A percentile compares a stretch with the other conserved stretches of the same genome.
Conservation (phyloP, 2,888 invertebrate genomes). For the Carterocephalus palaemon region DNA sequence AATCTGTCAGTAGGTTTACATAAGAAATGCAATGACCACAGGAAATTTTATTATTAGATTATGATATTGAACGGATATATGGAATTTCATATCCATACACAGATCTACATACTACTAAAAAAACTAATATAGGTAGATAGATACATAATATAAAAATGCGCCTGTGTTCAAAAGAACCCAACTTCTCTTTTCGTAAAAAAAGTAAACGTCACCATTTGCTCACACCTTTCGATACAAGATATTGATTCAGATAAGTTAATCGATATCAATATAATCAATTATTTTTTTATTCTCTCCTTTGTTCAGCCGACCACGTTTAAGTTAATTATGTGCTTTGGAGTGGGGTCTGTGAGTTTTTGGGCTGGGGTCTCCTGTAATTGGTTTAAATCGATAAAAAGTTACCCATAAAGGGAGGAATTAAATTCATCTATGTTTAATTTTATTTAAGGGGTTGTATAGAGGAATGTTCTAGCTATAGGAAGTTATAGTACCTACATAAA, state of each 20-base stretch:
- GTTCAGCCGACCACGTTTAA: slow-evolving; percentile 38
- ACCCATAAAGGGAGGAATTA: slow-evolving; percentile 13
- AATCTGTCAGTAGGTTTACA: too few relatives aligned
- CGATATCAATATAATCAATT: slow-evolving; percentile 47
- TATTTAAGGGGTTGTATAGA: neutral
- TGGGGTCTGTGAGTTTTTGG: slow-evolving; percentile 39
- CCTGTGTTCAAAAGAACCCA: too few relatives aligned
- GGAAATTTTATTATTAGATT: too few relatives aligned
- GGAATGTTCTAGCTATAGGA: too few relatives aligned
- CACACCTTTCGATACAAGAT: slow-evolving; percentile 44
- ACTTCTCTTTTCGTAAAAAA: too few relatives aligned
- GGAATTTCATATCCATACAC: too few relatives aligned
- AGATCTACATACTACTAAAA: too few relatives aligned
- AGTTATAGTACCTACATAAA: too few relatives aligned
- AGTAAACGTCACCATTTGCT: slow-evolving; percentile 15
- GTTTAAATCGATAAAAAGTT: slow-evolving; percentile 21
- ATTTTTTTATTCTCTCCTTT: slow-evolving; percentile 43
- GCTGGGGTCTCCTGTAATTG: slow-evolving; percentile 40
- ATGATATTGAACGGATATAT: too few relatives aligned
- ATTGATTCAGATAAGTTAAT: slow-evolving; percentile 69
- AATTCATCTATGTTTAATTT: slow-evolving; percentile 21
- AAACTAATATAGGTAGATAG: too few relatives aligned
- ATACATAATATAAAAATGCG: too few relatives aligned
- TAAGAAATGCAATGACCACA: too few relatives aligned
- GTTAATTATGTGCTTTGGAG: slow-evolving; percentile 51